Percentiles rank a stretch among this genome's conserved stretches.
Evolutionary conservation across 2,888 invertebrate species (phyloP).

Genomic region (Aporophyla lueneburgensis): DNA sequence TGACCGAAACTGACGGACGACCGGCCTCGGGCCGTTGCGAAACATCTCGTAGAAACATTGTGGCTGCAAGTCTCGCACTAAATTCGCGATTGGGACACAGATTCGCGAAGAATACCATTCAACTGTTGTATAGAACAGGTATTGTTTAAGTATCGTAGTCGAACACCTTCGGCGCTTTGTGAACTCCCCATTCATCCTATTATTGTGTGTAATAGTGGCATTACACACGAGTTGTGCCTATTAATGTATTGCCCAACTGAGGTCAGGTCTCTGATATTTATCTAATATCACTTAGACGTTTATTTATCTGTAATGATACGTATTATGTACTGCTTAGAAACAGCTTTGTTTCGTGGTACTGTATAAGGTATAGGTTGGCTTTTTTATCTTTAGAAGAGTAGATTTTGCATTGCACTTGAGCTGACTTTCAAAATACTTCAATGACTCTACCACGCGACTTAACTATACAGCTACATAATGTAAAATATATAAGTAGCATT

Average conservation of each 20-base stretch:
- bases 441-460: background rate
- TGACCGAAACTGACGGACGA: constrained; percentile 82
- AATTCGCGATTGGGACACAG: constrained; percentile 85
- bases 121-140: constrained; percentile 71
- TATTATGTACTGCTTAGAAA: constrained; percentile 44
- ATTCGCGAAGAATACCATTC: constrained; percentile 81
- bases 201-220: constrained; percentile 63
- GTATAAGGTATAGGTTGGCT: constrained; percentile 24
- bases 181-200: constrained; percentile 65
- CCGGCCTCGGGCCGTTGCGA: constrained; percentile 86
- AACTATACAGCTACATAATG: background rate
- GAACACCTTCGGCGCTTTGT: constrained; percentile 67
- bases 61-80: constrained; percentile 81
- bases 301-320: constrained; percentile 65
- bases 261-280: constrained; percentile 68
- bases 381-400: constrained; percentile 18
- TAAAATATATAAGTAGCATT: too few species aligned
- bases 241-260: constrained; percentile 65
- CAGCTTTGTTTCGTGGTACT: constrained; percentile 36
- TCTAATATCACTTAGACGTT: constrained; percentile 64
- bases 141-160: constrained; percentile 72
- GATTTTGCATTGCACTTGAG: background rate
- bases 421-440: background rate
- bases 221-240: constrained; percentile 60
- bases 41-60: constrained; percentile 83